Conservation (phyloP, 2,113 vertebrate genomes). For the Centropristis striata region DNA sequence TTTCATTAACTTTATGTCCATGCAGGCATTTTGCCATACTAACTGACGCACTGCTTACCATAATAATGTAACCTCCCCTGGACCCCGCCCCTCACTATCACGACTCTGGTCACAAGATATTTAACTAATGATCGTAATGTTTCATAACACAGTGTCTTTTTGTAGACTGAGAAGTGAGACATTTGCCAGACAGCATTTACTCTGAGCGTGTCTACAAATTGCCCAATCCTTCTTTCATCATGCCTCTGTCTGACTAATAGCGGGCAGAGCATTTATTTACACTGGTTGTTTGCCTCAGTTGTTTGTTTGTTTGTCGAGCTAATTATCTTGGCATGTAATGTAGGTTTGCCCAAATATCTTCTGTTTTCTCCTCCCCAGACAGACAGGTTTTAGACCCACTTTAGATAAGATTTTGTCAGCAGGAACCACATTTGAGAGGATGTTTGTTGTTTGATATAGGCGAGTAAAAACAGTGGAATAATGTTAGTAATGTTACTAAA, state of each 20-base stretch:
- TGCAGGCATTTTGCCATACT: not conserved
- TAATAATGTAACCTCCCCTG: not conserved
- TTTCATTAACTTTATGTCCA: constrained; percentile 13
- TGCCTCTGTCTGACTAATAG: constrained; percentile 3
- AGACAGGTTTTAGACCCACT: constrained; percentile 27
- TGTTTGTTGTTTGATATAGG: constrained; percentile 68
- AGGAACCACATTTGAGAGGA: constrained; percentile 73
- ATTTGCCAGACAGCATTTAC: constrained; percentile 5
- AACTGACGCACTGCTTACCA: not conserved
- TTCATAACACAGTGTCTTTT: constrained; percentile 32
- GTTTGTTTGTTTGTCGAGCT: constrained; percentile 57
- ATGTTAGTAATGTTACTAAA: constrained; percentile 41
- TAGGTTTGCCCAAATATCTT: constrained; percentile 50
- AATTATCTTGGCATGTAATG: constrained; percentile 34
- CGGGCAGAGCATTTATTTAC: constrained; percentile 31
- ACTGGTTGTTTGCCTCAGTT: constrained; percentile 11
- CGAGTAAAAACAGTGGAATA: constrained; percentile 24
- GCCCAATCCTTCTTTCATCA: constrained; percentile 50
- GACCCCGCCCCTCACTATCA: not conserved
- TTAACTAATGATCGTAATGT: constrained; percentile 20
- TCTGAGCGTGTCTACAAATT: constrained; percentile 40
- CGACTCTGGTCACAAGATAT: constrained; percentile 55
- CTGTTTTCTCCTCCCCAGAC: constrained; percentile 37
- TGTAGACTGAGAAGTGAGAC: constrained; percentile 62
- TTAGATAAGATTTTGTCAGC: constrained; percentile 77